phyloP scores from a whole-genome alignment of 2,888 invertebrate genomes.

The Ornithoptera alexandrae region DNA sequence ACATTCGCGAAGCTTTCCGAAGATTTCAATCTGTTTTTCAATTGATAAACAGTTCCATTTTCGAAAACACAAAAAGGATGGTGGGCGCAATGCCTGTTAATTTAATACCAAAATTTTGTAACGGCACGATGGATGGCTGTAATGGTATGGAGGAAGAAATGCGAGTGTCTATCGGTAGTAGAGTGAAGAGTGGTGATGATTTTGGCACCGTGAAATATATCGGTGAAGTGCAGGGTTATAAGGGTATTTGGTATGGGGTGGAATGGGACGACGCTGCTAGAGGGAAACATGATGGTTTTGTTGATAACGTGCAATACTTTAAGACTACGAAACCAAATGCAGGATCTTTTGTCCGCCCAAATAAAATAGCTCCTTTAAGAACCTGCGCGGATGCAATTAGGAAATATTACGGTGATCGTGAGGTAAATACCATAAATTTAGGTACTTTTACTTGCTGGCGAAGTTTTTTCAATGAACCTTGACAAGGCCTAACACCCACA shows the following conservation, averaged over 20 bases:
- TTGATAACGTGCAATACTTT: conserved; percentile 91
- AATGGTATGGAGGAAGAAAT: conserved; percentile 73
- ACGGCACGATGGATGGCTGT: conserved; percentile 72
- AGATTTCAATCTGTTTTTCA: conserved; percentile 68
- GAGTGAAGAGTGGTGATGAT: conserved; percentile 66
- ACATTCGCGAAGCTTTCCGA: conserved; percentile 48
- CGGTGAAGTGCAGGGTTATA: conserved; percentile 85
- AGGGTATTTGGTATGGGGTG: conserved; percentile 93
- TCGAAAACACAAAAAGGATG: conserved; percentile 72
- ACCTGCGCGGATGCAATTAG: conserved; percentile 87
- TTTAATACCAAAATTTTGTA: conserved; percentile 77
- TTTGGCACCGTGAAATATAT: conserved; percentile 84
- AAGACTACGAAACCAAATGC: conserved; percentile 86
- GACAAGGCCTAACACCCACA: conserved; percentile 44
- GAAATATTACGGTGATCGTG: conserved; percentile 70
- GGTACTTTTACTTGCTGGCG: not conserved
- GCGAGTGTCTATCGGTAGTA: conserved; percentile 72
- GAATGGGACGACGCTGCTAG: conserved; percentile 95
- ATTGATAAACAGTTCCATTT: conserved; percentile 71
- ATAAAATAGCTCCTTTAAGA: conserved; percentile 87
- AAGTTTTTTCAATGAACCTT: not conserved
- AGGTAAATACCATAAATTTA: conserved; percentile 48
- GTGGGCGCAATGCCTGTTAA: conserved; percentile 79
- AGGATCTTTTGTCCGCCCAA: conserved; percentile 93
- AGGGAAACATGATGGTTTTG: conserved; percentile 95